Evolutionary conservation across 2,113 vertebrate species (phyloP), one percentile per base, ranked within the genome.

Genomic region (Lophius piscatorius): DNA sequence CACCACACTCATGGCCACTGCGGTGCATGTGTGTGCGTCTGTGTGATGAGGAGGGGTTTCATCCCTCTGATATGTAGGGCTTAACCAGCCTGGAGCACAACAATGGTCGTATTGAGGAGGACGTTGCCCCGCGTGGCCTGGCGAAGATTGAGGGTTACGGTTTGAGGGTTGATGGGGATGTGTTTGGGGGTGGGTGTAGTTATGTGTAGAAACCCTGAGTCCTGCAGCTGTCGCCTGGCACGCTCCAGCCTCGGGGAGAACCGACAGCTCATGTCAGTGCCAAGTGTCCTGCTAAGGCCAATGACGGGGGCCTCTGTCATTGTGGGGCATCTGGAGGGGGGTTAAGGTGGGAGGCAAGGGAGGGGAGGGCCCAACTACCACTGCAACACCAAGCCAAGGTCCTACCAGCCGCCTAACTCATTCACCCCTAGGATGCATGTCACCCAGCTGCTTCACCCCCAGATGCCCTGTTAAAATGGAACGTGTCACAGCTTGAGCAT

Each of bases 221-320:
- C 84, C 66, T 89, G 92, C 93, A 94, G 93, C 93, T 94, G 93
- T 94, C 78, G 82, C 87, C 83, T 93, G 93, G 92, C 93, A 94
- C 92, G 82, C 92, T 94, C 87, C 93, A 52, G 86, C 89, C 88
- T 91, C 84, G 50, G 78, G 83, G 88, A 92, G 83, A 90, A 92
- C 92, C 86, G 82, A 90, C 91, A 93, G 88, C 81, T 92, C 90
- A 87, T 89, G 88, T 93, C 91, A 90, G 78, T 90, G 90, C 90
- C 87, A 91, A 92, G 84, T 49, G 89, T 91, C 89, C 88, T 88
- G 89, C 82, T 87, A 87, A 57, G 80, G 85, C 81, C 70, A 81
- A 76, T 72, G 85, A 88, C n/a, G 31, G 61, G 56, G 67, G 60
- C 29, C 5, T 80, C 76, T 87, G 76, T 87, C 78, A 79, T 74